Base-by-base conservation (phyloP, 2,113 vertebrate genomes). In the Heterotis niloticus region DNA sequence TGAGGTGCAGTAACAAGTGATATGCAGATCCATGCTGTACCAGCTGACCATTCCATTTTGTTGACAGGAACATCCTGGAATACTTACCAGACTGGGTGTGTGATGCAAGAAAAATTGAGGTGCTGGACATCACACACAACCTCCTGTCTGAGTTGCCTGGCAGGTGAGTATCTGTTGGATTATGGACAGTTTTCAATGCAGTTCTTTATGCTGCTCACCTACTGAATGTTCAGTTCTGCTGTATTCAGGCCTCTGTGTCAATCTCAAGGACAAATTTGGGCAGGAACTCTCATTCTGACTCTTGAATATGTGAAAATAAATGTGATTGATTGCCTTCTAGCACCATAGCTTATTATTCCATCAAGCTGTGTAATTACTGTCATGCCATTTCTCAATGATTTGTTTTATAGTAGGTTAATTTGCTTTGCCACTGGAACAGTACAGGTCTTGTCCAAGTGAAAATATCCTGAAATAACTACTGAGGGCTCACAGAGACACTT, bases 51-150 rank as follows among this genome's bases (percentile, higher is more conserved):
- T 24, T 10, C 18, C n/a, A 14, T 26, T 18, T 16, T 74, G 7
- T 68, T 87, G 82, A 88, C 87, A 99, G 97, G 92, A 99, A 99
- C 86, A 90, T 94, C 26, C 88, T 99, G 83, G 95, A 95, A 78
- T 93, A 92, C 82, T 82, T 98, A 72, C 96, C 96, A 20, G 96
- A 97, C 83, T 98, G 96, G 96, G 92, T 95, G 80, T 96, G 95
- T 88, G 97, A 98, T 90, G 93, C 96, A 88, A 95, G 94, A 85
- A 98, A 98, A 87, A 89, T 98, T 77, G 97, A 99, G 91, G 86
- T 95, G 90, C 82, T 99, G 89, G 95, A 98, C 64, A 64, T 97
- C 84, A 94, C 94, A 65, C 89, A 94, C 88, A 99, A 98, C 87
- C 88, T 95, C 64, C 91, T 99, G 83, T 88, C 90, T 79, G 96